Evolutionary conservation across 1,140 invertebrate species (phyloP), one percentile per base, ranked within the genome.

Genomic region (Heliconius nattereri): DNA sequence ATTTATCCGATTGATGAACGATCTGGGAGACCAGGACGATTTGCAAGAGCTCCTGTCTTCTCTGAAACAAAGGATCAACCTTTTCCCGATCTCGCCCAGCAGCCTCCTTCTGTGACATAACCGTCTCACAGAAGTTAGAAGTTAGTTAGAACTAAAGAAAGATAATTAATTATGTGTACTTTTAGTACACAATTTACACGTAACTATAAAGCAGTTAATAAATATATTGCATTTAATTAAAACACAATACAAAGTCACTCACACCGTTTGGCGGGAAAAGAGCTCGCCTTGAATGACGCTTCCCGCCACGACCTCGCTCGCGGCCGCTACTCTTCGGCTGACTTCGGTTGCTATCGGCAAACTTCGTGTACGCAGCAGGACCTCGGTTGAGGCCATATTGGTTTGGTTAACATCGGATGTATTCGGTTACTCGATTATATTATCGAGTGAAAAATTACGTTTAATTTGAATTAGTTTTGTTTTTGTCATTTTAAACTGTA

Each of bases 231-330:
- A 82, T 83, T 85, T 86, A 86, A 89, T 88, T 87, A 88, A 86
- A 84, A 85, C 82, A 87, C 89, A 90, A 86, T 90, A 88, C 86
- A 90, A 88, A 88, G 87, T 87, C 87, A 85, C 81, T 86, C 86
- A 89, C 87, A 89, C 79, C 86, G 84, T 81, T 85, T 86, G 91
- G 88, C 90, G 90, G 90, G 91, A 92, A 92, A 91, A 89, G 86
- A 91, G 83, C 79, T 90, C 84, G 88, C 91, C 91, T 93, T 92
- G 91, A 81, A 81, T 90, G 88, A 89, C 89, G 87, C 86, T 92
- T 91, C 90, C 91, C 90, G 90, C 85, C 78, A 35, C 84, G 90
- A 82, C 91, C 91, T 91, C 91, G 92, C 85, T 86, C 78, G 89
- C 89, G 90, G 89, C 89, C 91, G 90, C 86, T 75, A 89, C 71